phyloP scores from a whole-genome alignment of 2,113 vertebrate genomes.

The Lota lota region DNA sequence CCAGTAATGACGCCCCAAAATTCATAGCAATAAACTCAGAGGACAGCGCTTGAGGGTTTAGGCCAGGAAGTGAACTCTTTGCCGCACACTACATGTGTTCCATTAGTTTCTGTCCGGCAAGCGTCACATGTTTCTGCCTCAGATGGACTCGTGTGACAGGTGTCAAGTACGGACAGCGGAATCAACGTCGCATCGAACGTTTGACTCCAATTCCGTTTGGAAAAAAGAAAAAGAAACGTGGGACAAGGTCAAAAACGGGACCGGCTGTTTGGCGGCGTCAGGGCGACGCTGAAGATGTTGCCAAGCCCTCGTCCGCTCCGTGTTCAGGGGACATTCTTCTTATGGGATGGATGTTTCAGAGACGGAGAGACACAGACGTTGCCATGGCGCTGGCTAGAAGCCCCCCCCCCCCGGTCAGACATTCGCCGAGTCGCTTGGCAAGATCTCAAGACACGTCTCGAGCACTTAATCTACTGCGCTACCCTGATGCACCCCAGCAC shows the following conservation, averaged over 20 bases:
- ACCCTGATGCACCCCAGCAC: too few relatives aligned
- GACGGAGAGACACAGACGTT: conserved; percentile 14
- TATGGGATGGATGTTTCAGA: background rate
- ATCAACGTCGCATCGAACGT: conserved; percentile 26
- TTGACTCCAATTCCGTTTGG: conserved; percentile 2
- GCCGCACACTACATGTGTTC: conserved; percentile 52
- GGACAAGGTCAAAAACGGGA: conserved; percentile 17
- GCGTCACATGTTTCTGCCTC: conserved; percentile 59
- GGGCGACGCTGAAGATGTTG: conserved; percentile 10
- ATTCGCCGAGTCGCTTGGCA: conserved; percentile 7
- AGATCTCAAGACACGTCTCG: conserved; percentile 2
- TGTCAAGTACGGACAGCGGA: conserved; percentile 51
- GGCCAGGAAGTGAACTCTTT: conserved; percentile 34
- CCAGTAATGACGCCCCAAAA: conserved; percentile 3
- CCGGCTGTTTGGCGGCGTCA: conserved; percentile 25
- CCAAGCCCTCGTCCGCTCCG: background rate
- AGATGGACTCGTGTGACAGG: conserved; percentile 50
- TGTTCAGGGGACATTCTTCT: conserved; percentile 2
- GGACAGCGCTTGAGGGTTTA: conserved; percentile 25
- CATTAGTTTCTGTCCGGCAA: conserved; percentile 45
- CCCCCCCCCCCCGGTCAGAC: conserved; percentile 16
- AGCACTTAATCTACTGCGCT: too few relatives aligned
- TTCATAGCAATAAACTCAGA: conserved; percentile 35
- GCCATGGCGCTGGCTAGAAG: conserved; percentile 16
- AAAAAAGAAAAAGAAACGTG: conserved; percentile 6